Evolutionary conservation across 2,113 vertebrate genomes (phyloP).

Genomic region (Eptesicus fuscus): DNA sequence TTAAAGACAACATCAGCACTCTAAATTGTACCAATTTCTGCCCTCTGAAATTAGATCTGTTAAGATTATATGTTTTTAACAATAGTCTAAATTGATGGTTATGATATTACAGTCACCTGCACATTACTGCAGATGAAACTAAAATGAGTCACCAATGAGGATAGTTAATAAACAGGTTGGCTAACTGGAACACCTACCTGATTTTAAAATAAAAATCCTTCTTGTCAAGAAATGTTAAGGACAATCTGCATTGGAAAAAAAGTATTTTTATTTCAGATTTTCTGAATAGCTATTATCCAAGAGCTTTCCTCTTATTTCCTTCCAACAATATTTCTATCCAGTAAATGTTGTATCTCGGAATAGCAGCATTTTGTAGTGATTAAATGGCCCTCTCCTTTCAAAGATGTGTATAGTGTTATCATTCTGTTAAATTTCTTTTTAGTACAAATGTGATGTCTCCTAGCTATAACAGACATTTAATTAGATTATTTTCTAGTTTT

Average conservation of each 20-base stretch:
- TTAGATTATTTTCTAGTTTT: constrained; percentile 46
- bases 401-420: neutral
- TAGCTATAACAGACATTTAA: neutral
- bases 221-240: constrained; percentile 76
- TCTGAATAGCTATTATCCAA: neutral
- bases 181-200: constrained; percentile 41
- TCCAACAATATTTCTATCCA: neutral
- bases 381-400: neutral
- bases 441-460: neutral
- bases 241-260: neutral
- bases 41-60: constrained; percentile 39
- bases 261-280: neutral
- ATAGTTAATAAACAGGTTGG: constrained; percentile 55
- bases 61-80: constrained; percentile 59
- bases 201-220: constrained; percentile 67
- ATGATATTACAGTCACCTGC: constrained; percentile 46
- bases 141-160: constrained; percentile 57
- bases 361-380: neutral
- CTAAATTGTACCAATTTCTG: constrained; percentile 42
- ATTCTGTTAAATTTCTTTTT: constrained; percentile 14
- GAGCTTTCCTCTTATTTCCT: neutral
- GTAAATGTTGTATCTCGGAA: neutral
- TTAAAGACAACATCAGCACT: constrained; percentile 26
- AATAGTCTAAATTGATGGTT: constrained; percentile 48
- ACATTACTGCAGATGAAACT: constrained; percentile 55